Base-by-base conservation (phyloP, 2,888 invertebrate genomes). In the Saturnia pavonia region DNA sequence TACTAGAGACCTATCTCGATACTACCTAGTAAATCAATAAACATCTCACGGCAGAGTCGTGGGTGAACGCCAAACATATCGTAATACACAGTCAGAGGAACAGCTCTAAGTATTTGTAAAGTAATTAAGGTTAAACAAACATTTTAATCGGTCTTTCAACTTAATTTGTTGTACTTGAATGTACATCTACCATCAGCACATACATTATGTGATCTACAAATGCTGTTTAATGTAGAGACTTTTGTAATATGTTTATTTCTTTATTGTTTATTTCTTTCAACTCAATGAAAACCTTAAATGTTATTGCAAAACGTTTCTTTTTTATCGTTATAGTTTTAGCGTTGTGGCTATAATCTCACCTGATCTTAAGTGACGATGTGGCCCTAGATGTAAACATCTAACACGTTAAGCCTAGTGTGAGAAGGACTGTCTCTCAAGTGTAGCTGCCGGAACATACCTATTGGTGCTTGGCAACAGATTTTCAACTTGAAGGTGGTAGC, bases 111-210 rank as follows among this genome's bases (percentile, higher is more conserved):
- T 91, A 81, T 91, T 91, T 91, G 88, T 82, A 77, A 75, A 76
- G 82, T 88, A 91, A 92, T 92, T 92, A 91, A 89, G 92, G 92
- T 83, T 90, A 89, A 76, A 76, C 81, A 91, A 88, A 92, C 87
- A 90, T 83, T 84, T 85, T 85, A 82, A 85, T 85, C 86, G 88
- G 89, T 90, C 87, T 86, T 89, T 90, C 88, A 91, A 90, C 91
- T 86, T 84, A 75, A 65, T 40, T 40, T 65, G 65, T 75, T 69
- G 73, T 81, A 74, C 75, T 78, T 75, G 73, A 68, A 70, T 71
- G 67, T 71, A 54, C 54, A 11, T 54, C 54, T 54, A 69, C 68
- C 51, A 69, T 48, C 48, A 1, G 65, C 40, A 65, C 57, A 25
- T 22, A 65, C 27, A 22, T 65, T 70, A 25, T 70, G 16, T 66